These are phyloP conservation scores for Crotalus horridus DNA, from an alignment of 2,113 vertebrate genomes.

Conservation along the genomic window DNA sequence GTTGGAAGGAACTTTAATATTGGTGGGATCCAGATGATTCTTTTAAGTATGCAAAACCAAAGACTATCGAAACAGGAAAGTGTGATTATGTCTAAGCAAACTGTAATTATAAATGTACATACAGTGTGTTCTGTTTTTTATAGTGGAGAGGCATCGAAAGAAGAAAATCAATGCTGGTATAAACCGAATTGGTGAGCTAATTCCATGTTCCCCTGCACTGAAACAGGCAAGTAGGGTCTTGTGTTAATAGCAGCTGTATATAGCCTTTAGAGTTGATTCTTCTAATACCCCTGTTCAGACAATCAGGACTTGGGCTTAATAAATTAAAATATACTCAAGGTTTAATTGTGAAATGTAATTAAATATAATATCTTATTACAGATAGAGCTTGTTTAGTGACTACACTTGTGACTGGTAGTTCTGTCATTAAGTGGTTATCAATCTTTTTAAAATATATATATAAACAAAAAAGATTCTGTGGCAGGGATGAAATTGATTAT, in stretches of 20 bases:
- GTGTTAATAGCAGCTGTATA: neutral
- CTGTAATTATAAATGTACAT: slow-evolving; percentile 13
- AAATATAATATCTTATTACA: neutral
- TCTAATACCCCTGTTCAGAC: neutral
- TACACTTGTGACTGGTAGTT: neutral
- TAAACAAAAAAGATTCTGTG: neutral
- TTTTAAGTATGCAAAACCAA: slow-evolving; percentile 14
- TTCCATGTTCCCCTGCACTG: slow-evolving; percentile 93
- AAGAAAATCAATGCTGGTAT: slow-evolving; percentile 99
- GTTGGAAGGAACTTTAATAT: slow-evolving; percentile 9
- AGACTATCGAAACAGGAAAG: slow-evolving; percentile 6
- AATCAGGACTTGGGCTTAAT: neutral
- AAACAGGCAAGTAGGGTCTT: slow-evolving; percentile 81
- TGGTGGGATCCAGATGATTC: slow-evolving; percentile 25
- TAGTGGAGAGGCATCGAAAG: slow-evolving; percentile 97
- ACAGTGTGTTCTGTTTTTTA: slow-evolving; percentile 25
- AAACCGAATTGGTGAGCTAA: slow-evolving; percentile 93
- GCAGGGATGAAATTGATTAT: neutral
- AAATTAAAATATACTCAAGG: neutral
- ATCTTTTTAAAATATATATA: neutral
- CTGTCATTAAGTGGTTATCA: neutral
- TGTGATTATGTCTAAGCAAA: neutral
- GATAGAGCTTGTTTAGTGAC: neutral
- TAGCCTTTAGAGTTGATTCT: neutral
- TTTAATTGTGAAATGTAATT: neutral